Conservation (phyloP, 2,113 vertebrate genomes). For the Sarotherodon lohbergeri region DNA sequence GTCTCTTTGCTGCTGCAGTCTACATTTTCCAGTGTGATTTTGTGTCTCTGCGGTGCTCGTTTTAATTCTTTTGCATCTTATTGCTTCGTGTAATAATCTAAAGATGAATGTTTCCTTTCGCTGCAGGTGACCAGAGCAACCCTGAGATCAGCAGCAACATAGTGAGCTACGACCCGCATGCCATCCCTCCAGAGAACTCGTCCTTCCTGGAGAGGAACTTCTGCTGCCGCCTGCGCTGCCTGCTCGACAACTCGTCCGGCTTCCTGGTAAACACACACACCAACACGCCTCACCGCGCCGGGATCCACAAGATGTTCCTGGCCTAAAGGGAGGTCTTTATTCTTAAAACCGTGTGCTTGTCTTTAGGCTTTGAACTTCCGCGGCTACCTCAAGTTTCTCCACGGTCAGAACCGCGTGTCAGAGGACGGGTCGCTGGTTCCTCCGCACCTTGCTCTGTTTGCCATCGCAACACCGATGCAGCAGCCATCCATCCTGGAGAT, state of each 20-base stretch:
- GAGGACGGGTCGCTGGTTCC: constrained; percentile 47
- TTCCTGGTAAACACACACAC: constrained; percentile 68
- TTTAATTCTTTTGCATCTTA: neutral
- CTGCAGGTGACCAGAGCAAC: constrained; percentile 43
- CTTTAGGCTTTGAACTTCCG: constrained; percentile 71
- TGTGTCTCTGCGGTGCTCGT: neutral
- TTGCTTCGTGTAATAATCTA: neutral
- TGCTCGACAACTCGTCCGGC: constrained; percentile 80
- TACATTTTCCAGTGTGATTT: neutral
- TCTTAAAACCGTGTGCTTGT: neutral
- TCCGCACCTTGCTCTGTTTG: constrained; percentile 70
- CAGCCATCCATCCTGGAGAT: constrained; percentile 74
- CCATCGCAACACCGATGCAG: constrained; percentile 66
- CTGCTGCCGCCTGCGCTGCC: constrained; percentile 78
- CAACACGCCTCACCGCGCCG: neutral
- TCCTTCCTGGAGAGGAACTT: constrained; percentile 80
- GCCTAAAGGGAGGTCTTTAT: neutral
- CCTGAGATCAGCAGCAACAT: constrained; percentile 40
- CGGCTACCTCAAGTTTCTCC: constrained; percentile 70
- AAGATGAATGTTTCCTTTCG: neutral
- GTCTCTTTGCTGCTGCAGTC: neutral
- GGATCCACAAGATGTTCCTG: neutral
- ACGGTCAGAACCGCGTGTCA: constrained; percentile 53
- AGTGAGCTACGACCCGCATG: constrained; percentile 44
- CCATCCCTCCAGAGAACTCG: constrained; percentile 74